Conservation (phyloP, 2,113 vertebrate species). For the Ceuthmochares aereus region DNA sequence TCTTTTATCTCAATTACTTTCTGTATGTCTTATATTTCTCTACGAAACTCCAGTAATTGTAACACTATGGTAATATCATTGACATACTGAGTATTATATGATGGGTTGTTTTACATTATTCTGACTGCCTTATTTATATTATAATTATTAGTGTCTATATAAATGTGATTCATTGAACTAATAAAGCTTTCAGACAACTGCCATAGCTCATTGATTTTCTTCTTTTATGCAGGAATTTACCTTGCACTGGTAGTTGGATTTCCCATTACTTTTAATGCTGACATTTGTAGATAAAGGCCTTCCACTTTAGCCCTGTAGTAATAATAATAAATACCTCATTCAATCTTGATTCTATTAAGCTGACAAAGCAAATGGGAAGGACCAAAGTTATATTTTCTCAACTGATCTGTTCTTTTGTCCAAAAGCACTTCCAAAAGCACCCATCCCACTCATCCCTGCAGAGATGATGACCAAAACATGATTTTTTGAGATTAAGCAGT, state of each 20-base stretch:
- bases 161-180: slow-evolving; percentile 59
- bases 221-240: background rate
- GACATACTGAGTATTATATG: slow-evolving; percentile 38
- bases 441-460: background rate
- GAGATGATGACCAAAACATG: background rate
- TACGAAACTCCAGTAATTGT: slow-evolving; percentile 59
- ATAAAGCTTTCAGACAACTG: slow-evolving; percentile 52
- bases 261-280: slow-evolving; percentile 1
- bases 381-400: background rate
- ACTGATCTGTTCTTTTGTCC: background rate
- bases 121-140: slow-evolving; percentile 49
- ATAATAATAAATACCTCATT: background rate
- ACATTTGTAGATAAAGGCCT: background rate
- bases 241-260: background rate
- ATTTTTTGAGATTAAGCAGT: background rate
- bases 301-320: background rate
- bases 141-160: slow-evolving; percentile 48
- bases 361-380: background rate
- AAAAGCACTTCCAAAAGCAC: background rate
- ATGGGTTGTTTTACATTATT: slow-evolving; percentile 58
- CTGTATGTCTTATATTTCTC: slow-evolving; percentile 43
- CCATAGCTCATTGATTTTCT: slow-evolving; percentile 15
- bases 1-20: slow-evolving; percentile 66
- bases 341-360: background rate
- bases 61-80: slow-evolving; percentile 44